These are phyloP conservation scores for Sisyra terminalis DNA, from an alignment of 2,888 invertebrate genomes.

Conservation along the genomic window DNA sequence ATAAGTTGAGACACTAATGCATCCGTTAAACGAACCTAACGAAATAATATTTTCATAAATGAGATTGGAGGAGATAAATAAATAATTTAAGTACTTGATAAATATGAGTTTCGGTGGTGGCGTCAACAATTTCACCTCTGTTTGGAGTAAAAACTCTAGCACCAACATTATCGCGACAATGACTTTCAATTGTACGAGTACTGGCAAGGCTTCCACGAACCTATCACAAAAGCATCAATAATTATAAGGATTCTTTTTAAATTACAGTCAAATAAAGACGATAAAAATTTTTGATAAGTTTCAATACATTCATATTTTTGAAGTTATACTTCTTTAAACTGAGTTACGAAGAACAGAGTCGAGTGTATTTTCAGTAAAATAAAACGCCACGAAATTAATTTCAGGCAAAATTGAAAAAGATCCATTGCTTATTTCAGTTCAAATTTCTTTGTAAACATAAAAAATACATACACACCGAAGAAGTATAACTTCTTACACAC, in stretches of 20 bases:
- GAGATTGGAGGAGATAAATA: background rate
- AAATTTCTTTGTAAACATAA: too few species aligned
- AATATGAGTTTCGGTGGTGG: constrained; percentile 94
- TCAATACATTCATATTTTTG: too few species aligned
- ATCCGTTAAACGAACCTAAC: constrained; percentile 77
- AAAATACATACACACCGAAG: too few species aligned
- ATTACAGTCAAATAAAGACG: too few species aligned
- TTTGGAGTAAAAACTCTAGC: constrained; percentile 69
- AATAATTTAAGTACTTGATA: constrained; percentile 56
- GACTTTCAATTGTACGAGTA: constrained; percentile 48
- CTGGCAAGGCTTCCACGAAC: constrained; percentile 54
- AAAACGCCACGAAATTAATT: too few species aligned
- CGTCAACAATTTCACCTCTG: constrained; percentile 76
- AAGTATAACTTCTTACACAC: constrained; percentile 23
- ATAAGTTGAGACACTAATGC: constrained; percentile 72
- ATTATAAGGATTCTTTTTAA: too few species aligned
- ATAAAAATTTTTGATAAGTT: too few species aligned
- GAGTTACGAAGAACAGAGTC: too few species aligned
- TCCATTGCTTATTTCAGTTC: too few species aligned
- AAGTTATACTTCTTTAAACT: too few species aligned
- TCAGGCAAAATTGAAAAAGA: too few species aligned
- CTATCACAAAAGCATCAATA: background rate
- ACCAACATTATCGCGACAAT: constrained; percentile 46
- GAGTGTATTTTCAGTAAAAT: too few species aligned
- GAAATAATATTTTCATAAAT: constrained; percentile 10